A percentile compares a stretch with the other conserved stretches of the same genome.
phyloP scores from a whole-genome alignment of 2,113 vertebrate species.

The Megaleporinus macrocephalus region DNA sequence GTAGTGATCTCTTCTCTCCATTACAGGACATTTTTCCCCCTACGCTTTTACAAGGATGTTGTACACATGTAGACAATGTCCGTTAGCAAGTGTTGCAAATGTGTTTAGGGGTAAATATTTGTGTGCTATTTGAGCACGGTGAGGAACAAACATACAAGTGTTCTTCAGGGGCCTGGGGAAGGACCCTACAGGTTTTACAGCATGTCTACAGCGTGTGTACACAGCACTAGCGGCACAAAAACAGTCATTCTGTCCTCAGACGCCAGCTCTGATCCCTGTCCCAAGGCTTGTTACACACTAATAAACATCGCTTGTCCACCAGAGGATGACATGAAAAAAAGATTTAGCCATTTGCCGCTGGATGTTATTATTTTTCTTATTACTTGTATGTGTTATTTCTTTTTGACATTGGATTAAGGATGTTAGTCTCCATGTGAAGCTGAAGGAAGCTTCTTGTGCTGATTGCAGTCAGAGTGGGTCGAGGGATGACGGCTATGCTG shows the following conservation, averaged over 20 bases:
- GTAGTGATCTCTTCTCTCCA: background rate
- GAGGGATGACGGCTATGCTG: conserved; percentile 61
- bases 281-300: conserved; percentile 71
- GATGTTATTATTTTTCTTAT: conserved; percentile 68
- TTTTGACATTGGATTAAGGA: conserved; percentile 76
- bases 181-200: conserved; percentile 44
- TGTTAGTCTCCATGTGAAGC: conserved; percentile 70
- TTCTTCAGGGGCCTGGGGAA: conserved; percentile 59
- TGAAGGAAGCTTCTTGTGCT: conserved; percentile 62
- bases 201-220: conserved; percentile 75
- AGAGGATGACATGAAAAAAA: conserved; percentile 71
- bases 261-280: conserved; percentile 73
- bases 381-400: conserved; percentile 68
- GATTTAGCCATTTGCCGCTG: conserved; percentile 67
- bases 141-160: conserved; percentile 61
- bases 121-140: conserved; percentile 63
- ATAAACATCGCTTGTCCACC: conserved; percentile 78
- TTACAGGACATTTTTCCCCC: conserved; percentile 12
- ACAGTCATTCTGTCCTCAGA: conserved; percentile 71
- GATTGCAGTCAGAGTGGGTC: conserved; percentile 74
- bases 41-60: conserved; percentile 63
- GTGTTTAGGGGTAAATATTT: conserved; percentile 73
- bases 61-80: conserved; percentile 63
- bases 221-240: conserved; percentile 66
- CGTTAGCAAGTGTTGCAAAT: conserved; percentile 55